phyloP scores from a whole-genome alignment of 53 echinoderm and acorn worm genomes.

The Temnopleurus reevesii region DNA sequence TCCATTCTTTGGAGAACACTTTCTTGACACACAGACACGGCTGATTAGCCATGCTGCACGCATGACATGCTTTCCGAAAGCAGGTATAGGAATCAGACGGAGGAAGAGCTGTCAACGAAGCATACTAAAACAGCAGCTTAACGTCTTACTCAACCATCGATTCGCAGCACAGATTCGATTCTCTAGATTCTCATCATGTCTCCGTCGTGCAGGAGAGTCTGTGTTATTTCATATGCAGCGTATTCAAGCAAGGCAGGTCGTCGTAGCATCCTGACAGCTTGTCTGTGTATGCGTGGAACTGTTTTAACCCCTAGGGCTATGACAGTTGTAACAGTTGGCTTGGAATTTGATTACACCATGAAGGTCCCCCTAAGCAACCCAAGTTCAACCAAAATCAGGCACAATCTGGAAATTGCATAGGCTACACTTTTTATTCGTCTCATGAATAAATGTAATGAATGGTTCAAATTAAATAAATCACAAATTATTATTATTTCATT shows the following conservation, averaged over 20 bases:
- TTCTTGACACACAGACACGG: neutral
- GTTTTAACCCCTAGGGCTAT: neutral
- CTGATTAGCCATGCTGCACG: neutral
- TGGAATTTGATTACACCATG: constrained; percentile 24
- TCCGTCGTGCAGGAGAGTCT: neutral
- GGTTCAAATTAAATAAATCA: neutral
- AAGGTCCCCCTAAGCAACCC: neutral
- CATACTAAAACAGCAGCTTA: neutral
- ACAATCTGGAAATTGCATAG: neutral
- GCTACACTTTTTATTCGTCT: neutral
- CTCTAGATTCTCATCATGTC: neutral
- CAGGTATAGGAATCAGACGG: neutral
- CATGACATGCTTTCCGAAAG: neutral
- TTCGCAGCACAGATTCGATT: neutral
- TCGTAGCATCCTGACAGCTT: neutral
- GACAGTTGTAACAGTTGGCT: constrained; percentile 32
- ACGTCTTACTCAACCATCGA: neutral
- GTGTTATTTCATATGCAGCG: neutral
- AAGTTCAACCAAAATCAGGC: constrained; percentile 9
- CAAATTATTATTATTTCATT: too few species aligned
- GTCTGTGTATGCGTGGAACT: constrained; percentile 4
- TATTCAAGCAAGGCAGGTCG: neutral
- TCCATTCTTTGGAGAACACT: neutral
- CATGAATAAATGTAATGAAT: neutral
- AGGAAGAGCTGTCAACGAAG: neutral